Conservation (phyloP, 2,113 vertebrate genomes). For the Ceyx cyanopectus region DNA sequence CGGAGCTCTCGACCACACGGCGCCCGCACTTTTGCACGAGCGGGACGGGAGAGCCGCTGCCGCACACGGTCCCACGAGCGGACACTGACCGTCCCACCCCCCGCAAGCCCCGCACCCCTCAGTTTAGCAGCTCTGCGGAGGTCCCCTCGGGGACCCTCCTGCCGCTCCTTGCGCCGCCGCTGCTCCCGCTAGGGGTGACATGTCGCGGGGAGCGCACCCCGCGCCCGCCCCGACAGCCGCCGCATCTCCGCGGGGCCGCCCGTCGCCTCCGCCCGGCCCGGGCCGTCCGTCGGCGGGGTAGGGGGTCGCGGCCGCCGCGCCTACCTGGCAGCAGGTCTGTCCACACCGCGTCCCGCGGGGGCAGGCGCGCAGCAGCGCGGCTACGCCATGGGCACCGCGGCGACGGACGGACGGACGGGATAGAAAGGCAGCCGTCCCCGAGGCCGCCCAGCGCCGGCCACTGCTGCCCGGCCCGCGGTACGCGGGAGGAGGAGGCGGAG, state of each 20-base stretch:
- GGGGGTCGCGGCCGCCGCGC: not conserved
- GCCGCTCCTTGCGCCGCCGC: not conserved
- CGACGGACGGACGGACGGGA: not conserved
- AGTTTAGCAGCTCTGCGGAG: not conserved
- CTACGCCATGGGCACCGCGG: not conserved
- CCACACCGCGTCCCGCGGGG: not conserved
- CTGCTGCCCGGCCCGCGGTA: not conserved
- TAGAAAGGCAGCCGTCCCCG: not conserved
- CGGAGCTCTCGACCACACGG: accelerated
- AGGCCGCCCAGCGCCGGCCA: not conserved
- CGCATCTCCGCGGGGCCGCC: not conserved
- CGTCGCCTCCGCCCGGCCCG: not conserved
- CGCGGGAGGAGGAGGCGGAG: not conserved
- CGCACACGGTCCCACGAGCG: not conserved
- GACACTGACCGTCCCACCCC: not conserved
- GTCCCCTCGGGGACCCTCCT: not conserved
- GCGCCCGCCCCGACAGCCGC: not conserved
- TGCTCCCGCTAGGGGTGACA: not conserved
- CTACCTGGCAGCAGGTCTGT: not conserved
- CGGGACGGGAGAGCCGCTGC: not conserved
- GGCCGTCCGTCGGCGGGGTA: not conserved
- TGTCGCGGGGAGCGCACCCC: not conserved
- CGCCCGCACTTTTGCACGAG: not conserved
- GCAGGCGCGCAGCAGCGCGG: not conserved
- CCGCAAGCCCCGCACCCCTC: not conserved